phyloP scores from a whole-genome alignment of 2,113 vertebrate genomes.

The Brachirus orientalis region DNA sequence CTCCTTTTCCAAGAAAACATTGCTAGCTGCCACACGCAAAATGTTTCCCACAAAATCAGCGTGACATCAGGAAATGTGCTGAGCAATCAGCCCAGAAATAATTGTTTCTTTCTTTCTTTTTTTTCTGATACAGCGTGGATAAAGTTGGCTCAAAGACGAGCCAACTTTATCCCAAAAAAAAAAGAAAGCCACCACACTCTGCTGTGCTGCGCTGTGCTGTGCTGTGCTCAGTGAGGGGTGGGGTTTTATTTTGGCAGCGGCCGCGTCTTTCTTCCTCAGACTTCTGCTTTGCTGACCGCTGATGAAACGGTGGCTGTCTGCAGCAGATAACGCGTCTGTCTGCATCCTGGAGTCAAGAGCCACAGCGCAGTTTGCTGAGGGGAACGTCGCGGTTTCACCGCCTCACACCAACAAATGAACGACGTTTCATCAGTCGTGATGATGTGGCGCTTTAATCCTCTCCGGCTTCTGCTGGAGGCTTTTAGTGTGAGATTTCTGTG shows the following conservation, averaged over 20 bases:
- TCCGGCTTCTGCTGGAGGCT: no score
- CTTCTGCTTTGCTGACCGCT: constrained; percentile 55
- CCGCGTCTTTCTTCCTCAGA: constrained; percentile 23
- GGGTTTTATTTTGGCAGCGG: constrained; percentile 11
- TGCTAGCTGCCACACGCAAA: no score
- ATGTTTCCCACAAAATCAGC: no score
- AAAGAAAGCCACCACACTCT: background rate
- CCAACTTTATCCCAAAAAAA: constrained; percentile 17
- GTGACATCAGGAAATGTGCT: no score
- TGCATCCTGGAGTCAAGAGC: constrained; percentile 3
- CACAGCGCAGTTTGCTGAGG: background rate
- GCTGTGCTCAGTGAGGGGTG: background rate
- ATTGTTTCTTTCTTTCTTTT: background rate
- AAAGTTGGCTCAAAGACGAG: constrained; percentile 9
- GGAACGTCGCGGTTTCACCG: no score
- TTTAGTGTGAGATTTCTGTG: no score
- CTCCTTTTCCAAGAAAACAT: no score
- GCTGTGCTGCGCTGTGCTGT: background rate
- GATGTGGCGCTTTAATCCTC: no score
- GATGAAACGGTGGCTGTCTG: constrained; percentile 55
- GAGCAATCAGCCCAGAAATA: no score
- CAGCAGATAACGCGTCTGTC: constrained; percentile 50
- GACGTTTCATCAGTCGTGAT: no score
- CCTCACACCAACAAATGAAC: background rate
- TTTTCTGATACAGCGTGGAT: background rate